Percentiles rank a stretch among this genome's conserved stretches.
These are phyloP conservation scores for Aphidius ervi DNA, from an alignment of 1,140 invertebrate genomes.

Conservation along the genomic window DNA sequence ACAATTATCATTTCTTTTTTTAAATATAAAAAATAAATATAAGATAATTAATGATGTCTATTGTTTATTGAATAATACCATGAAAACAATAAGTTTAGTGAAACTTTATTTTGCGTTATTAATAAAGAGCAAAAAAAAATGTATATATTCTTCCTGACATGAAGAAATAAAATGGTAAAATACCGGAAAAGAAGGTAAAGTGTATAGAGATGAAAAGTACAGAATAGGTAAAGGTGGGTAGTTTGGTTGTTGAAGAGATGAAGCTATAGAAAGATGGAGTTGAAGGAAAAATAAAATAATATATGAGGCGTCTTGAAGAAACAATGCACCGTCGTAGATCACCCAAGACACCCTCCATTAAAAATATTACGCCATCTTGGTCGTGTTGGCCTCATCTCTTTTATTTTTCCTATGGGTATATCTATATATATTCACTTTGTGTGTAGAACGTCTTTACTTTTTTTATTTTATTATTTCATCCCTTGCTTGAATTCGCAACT, in stretches of 20 bases:
- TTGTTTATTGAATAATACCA: too few species aligned
- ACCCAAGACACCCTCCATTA: slow-evolving; percentile 43
- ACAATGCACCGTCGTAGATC: slow-evolving; percentile 45
- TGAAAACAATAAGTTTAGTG: background rate
- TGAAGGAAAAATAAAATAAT: slow-evolving; percentile 35
- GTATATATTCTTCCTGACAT: background rate
- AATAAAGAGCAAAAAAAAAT: too few species aligned
- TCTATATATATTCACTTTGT: slow-evolving; percentile 4
- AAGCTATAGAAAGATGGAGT: background rate
- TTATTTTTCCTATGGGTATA: slow-evolving; percentile 17
- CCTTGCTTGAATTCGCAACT: slow-evolving; percentile 8
- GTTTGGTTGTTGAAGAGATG: too few species aligned
- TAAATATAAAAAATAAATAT: too few species aligned
- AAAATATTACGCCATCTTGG: slow-evolving; percentile 44
- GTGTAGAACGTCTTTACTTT: slow-evolving; percentile 1
- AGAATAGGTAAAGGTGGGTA: slow-evolving; percentile 10
- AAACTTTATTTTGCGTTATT: background rate
- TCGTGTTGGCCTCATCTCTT: slow-evolving; percentile 24
- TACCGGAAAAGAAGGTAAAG: slow-evolving; percentile 2
- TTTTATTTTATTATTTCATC: slow-evolving; percentile 2
- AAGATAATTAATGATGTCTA: too few species aligned
- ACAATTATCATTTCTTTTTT: too few species aligned
- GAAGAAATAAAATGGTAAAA: slow-evolving; percentile 5
- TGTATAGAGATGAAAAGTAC: slow-evolving; percentile 18
- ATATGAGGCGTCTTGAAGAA: slow-evolving; percentile 40